Evolutionary conservation across 2,113 vertebrate genomes (phyloP), one percentile per base, ranked within the genome.

Genomic region (Myiozetetes cayanensis): DNA sequence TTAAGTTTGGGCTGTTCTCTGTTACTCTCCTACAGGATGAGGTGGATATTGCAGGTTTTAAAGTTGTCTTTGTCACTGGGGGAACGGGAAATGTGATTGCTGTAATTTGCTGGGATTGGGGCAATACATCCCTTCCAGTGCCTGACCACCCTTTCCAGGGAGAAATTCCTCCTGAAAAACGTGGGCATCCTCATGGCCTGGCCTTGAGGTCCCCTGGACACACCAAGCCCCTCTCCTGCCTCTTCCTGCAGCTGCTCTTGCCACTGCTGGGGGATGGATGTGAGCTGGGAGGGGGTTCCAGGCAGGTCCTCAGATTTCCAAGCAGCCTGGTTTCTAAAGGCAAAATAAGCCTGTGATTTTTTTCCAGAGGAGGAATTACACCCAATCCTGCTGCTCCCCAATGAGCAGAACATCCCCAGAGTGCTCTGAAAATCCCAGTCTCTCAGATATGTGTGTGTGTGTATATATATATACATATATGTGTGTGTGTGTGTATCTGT

Each of bases 321-420:
- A 16, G 14, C 18, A 2, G 10, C 43, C 21, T 31, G 2, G 0
- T 73, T 83, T 35, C 72, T 46, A 17, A 73, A 30, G 65, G 44
- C 22, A 35, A 16, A 75, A 46, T 7, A 7, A 9, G 6, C 46
- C 39, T 22, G 59, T 15, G 65, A 14, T 35, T 81, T 58, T 81
- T 58, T 72, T 49, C 33, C 47, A 21, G 27, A 79, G 56, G 66
- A 27, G 75, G 61, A 52, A 31, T 52, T 56, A 6, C 35, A 2
- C 46, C 28, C 1, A 2, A 15, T 22, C 55, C 41, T 22, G 2
- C 61, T 41, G 53, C 46, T 50, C 74, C 47, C 3, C 0, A 0
- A 28, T 31, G 44, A 59, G 70, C 65, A 12, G 43, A 1, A 4
- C 12, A 2, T n/a, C 50, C 62, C 62, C 58, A 28, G 70, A 70